These are phyloP conservation scores for Patella ulyssiponensis DNA, from an alignment of 2,888 invertebrate genomes.

Conservation along the genomic window DNA sequence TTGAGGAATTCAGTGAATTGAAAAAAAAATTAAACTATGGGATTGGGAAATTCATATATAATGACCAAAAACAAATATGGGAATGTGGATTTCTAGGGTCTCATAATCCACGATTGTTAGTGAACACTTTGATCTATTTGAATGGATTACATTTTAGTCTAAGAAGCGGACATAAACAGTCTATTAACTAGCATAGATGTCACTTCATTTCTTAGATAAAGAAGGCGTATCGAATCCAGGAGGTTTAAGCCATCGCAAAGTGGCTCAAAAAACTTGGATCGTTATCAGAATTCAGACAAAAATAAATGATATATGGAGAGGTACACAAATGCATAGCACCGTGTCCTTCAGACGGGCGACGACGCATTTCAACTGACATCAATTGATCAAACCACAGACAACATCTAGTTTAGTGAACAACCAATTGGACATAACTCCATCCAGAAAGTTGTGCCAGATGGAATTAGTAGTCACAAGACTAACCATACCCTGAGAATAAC, in stretches of 20 bases:
- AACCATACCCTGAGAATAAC: conserved; percentile 9
- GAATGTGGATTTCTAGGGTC: neutral
- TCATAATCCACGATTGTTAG: neutral
- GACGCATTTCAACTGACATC: no score
- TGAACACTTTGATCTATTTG: neutral
- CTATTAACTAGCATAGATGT: neutral
- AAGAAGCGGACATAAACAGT: neutral
- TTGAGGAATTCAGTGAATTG: no score
- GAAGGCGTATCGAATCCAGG: neutral
- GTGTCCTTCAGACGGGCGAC: no score
- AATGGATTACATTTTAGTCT: conserved; percentile 5
- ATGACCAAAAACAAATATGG: neutral
- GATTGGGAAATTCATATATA: no score
- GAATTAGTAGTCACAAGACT: neutral
- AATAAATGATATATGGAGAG: no score
- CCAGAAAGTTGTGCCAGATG: neutral
- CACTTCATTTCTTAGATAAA: neutral
- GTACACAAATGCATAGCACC: no score
- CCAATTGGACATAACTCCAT: neutral
- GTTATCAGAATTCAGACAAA: neutral
- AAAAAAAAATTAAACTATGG: no score
- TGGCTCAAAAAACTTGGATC: no score
- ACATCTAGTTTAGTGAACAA: neutral
- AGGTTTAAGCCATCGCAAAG: neutral
- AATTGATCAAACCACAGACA: neutral